Conservation (phyloP, 1,140 invertebrate species). For the Dendroctonus valens region DNA sequence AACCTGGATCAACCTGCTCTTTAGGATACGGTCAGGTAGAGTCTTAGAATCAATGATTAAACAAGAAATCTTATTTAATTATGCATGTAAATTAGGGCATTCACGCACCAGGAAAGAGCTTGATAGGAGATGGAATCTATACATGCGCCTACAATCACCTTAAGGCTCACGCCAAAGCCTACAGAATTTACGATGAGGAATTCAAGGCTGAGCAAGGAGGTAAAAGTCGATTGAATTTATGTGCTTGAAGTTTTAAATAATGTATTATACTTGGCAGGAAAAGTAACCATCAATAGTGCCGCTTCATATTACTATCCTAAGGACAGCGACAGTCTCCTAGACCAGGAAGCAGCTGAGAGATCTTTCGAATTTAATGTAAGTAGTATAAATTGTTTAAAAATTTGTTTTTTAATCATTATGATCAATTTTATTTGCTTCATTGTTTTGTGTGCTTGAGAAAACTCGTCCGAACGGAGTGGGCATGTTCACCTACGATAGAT, state of each 20-base stretch:
- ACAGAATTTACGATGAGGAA: conserved; percentile 39
- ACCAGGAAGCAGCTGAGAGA: conserved; percentile 26
- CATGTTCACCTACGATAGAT: no score
- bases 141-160: conserved; percentile 40
- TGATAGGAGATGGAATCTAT: conserved; percentile 40
- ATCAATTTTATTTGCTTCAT: background rate
- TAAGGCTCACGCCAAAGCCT: conserved; percentile 42
- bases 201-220: conserved; percentile 37
- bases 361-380: conserved; percentile 27
- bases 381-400: conserved; percentile 47
- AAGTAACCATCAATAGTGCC: conserved; percentile 24
- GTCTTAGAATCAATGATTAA: background rate
- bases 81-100: conserved; percentile 47
- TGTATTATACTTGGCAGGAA: background rate
- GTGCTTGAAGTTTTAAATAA: background rate
- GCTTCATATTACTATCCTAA: conserved; percentile 20
- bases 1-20: conserved; percentile 45
- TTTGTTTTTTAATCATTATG: conserved; percentile 45
- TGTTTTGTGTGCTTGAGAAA: no score
- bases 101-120: conserved; percentile 54
- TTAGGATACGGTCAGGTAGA: conserved; percentile 19
- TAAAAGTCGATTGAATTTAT: background rate
- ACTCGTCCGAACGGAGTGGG: no score
- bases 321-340: conserved; percentile 8
- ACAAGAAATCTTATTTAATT: background rate